Percentiles rank a stretch among this genome's conserved stretches.
These are phyloP conservation scores for Panthera leo DNA, from an alignment of 2,113 vertebrate genomes.

Conservation along the genomic window DNA sequence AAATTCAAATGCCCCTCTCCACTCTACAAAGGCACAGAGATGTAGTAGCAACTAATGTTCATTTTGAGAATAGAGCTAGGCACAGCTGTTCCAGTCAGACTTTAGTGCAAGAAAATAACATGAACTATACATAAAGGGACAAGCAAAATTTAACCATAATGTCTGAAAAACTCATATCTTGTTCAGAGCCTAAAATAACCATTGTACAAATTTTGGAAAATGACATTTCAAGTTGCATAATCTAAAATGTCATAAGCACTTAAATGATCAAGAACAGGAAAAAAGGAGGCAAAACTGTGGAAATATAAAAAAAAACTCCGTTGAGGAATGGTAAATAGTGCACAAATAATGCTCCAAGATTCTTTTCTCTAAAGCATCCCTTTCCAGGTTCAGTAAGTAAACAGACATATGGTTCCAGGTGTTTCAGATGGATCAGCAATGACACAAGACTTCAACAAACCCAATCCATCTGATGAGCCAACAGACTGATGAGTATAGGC, in stretches of 20 bases:
- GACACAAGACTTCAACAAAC: neutral
- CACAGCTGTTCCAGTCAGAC: slow-evolving; percentile 41
- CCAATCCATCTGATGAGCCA: neutral
- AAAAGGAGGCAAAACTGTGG: neutral
- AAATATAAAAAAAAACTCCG: slow-evolving; percentile 10
- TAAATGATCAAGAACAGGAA: slow-evolving; percentile 25
- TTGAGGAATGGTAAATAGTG: neutral
- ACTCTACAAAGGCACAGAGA: neutral
- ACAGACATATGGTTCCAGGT: neutral
- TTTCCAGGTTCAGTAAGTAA: slow-evolving; percentile 20
- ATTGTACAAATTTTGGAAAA: slow-evolving; percentile 30
- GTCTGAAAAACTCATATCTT: slow-evolving; percentile 41
- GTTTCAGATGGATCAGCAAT: slow-evolving; percentile 1
- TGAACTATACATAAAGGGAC: slow-evolving; percentile 34
- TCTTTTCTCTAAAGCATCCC: neutral
- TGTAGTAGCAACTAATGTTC: slow-evolving; percentile 34
- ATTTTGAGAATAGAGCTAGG: slow-evolving; percentile 19
- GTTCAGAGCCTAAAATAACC: slow-evolving; percentile 21
- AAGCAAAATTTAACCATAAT: slow-evolving; percentile 35
- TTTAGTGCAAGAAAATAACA: slow-evolving; percentile 47
- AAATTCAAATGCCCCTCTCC: neutral
- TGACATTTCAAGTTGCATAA: slow-evolving; percentile 48
- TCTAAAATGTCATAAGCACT: slow-evolving; percentile 44
- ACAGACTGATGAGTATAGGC: neutral
- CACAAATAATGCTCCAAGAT: neutral